A percentile compares a stretch with the other conserved stretches of the same genome.
These are phyloP conservation scores for Hassar affinis DNA, from an alignment of 2,113 vertebrate species.

Conservation along the genomic window DNA sequence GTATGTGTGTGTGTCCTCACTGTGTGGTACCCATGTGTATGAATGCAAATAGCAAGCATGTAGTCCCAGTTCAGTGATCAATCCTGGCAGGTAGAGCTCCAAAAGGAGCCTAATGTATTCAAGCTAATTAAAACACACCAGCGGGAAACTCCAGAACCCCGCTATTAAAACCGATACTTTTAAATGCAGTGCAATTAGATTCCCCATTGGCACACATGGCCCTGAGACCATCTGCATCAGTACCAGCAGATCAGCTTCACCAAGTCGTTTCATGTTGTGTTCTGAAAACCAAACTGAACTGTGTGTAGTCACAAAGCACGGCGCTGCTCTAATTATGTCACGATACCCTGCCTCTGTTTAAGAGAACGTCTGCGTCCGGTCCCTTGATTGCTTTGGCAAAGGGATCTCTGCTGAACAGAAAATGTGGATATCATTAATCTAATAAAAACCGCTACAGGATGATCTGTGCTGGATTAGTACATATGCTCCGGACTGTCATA, in stretches of 20 bases:
- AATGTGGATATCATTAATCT: slow-evolving; percentile 46
- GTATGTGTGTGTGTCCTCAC: neutral
- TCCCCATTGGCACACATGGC: slow-evolving; percentile 55
- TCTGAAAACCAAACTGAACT: slow-evolving; percentile 40
- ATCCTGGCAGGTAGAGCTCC: slow-evolving; percentile 71
- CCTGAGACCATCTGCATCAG: slow-evolving; percentile 51
- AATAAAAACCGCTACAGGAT: slow-evolving; percentile 28
- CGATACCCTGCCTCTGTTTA: slow-evolving; percentile 46
- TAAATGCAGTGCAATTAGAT: slow-evolving; percentile 59
- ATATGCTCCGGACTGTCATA: neutral
- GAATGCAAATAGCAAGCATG: slow-evolving; percentile 57
- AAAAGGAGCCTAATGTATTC: slow-evolving; percentile 75
- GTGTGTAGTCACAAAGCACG: slow-evolving; percentile 28
- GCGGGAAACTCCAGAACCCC: slow-evolving; percentile 62
- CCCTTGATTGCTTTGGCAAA: slow-evolving; percentile 37
- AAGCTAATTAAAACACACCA: slow-evolving; percentile 75
- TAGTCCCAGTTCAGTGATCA: slow-evolving; percentile 66
- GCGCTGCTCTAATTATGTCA: slow-evolving; percentile 48
- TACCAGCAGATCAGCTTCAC: slow-evolving; percentile 30
- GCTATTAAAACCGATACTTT: slow-evolving; percentile 66
- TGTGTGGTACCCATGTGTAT: slow-evolving; percentile 37
- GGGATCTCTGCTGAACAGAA: slow-evolving; percentile 29
- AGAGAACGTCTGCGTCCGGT: slow-evolving; percentile 38
- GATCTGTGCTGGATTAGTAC: neutral
- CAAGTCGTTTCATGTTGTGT: slow-evolving; percentile 45